A percentile compares a stretch with the other conserved stretches of the same genome.
Evolutionary conservation across 2,113 vertebrate species (phyloP).

Genomic region (Myocastor coypus): DNA sequence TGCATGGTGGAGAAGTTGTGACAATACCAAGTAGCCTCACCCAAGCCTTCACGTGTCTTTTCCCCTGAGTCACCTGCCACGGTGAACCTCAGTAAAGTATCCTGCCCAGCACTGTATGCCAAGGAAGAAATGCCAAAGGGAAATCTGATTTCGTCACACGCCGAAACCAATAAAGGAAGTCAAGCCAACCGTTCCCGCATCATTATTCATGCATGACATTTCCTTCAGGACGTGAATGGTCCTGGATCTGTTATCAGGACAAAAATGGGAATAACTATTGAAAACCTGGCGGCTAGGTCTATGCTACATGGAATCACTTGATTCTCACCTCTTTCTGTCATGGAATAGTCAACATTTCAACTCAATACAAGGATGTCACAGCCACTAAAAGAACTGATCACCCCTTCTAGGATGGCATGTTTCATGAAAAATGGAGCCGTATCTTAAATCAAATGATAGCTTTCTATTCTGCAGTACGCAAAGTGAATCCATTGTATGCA

Average conservation of each 20-base stretch:
- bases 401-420: not conserved
- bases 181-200: not conserved
- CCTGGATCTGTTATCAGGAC: not conserved
- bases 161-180: not conserved
- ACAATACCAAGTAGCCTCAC: not conserved
- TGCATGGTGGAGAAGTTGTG: not conserved
- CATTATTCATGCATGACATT: not conserved
- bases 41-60: rapidly evolving
- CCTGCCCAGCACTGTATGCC: not conserved
- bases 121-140: not conserved
- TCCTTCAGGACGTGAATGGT: not conserved
- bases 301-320: not conserved
- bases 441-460: not conserved
- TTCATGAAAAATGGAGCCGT: constrained; percentile 62
- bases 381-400: constrained; percentile 38
- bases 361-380: not conserved
- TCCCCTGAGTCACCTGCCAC: not conserved
- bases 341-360: constrained; percentile 31
- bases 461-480: constrained; percentile 17
- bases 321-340: constrained; percentile 34
- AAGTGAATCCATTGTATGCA: constrained; percentile 36
- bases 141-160: not conserved
- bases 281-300: not conserved
- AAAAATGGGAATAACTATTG: not conserved
- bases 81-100: not conserved